These are phyloP conservation scores for Cinclus cinclus DNA, from an alignment of 2,113 vertebrate genomes.

Conservation along the genomic window DNA sequence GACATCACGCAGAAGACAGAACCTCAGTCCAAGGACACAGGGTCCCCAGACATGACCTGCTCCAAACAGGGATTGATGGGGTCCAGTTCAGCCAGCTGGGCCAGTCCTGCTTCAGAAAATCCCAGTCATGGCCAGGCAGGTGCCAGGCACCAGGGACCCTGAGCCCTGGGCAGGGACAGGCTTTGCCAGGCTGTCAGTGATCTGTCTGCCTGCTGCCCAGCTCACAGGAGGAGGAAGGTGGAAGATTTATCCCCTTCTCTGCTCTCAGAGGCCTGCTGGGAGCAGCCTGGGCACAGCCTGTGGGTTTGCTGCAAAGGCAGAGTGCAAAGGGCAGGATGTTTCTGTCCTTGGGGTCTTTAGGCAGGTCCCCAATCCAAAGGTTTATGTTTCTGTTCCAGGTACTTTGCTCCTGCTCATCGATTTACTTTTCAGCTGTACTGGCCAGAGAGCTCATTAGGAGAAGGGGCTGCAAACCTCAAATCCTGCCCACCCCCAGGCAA, in stretches of 20 bases:
- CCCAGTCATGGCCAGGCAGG: not conserved
- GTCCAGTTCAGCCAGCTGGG: not conserved
- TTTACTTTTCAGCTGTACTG: not conserved
- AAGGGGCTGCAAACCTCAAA: not conserved
- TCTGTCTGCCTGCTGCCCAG: not conserved
- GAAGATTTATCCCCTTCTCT: not conserved
- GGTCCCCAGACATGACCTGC: fast-evolving
- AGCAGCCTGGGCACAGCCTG: not conserved
- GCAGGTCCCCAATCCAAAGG: not conserved
- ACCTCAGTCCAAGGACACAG: not conserved
- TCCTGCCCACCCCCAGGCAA: not conserved
- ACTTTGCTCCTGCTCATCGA: not conserved
- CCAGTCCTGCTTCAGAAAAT: not conserved
- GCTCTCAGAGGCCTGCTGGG: not conserved
- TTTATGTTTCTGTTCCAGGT: not conserved
- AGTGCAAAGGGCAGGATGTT: not conserved
- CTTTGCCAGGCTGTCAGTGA: fast-evolving
- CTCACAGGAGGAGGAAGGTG: not conserved
- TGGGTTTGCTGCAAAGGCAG: not conserved
- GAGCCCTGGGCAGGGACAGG: not conserved
- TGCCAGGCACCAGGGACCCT: not conserved
- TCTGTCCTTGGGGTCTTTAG: not conserved
- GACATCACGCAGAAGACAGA: not conserved
- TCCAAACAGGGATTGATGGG: fast-evolving
- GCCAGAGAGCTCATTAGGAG: not conserved